Conservation (phyloP, 2,888 invertebrate genomes). For the Quadroppia sp. region DNA sequence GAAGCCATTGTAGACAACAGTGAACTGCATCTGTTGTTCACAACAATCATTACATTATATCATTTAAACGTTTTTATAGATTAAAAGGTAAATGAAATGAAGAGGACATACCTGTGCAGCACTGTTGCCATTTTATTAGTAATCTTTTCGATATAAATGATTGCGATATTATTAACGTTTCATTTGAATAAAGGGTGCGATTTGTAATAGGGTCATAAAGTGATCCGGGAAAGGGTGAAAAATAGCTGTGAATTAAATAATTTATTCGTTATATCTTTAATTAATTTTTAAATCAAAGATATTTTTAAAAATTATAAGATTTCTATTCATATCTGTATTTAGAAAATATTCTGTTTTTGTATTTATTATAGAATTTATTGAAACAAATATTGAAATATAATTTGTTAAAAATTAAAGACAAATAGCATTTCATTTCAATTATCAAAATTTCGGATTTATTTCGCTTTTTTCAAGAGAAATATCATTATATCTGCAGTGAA, state of each 20-base stretch:
- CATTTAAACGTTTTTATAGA: neutral
- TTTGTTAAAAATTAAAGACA: too few species aligned
- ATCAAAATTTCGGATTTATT: too few species aligned
- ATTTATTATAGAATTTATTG: too few species aligned
- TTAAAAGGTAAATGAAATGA: neutral
- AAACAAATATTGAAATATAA: too few species aligned
- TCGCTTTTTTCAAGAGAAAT: too few species aligned
- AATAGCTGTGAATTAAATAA: conserved; percentile 14
- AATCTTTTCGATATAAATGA: conserved; percentile 43
- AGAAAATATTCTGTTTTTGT: too few species aligned
- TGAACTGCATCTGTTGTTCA: conserved; percentile 27
- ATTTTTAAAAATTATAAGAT: too few species aligned
- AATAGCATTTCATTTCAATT: too few species aligned
- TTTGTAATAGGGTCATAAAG: conserved; percentile 26
- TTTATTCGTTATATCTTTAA: too few species aligned
- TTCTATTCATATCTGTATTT: too few species aligned
- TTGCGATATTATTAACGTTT: conserved; percentile 27
- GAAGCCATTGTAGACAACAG: conserved; percentile 29
- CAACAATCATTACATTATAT: neutral
- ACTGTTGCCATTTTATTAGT: conserved; percentile 45
- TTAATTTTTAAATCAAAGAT: too few species aligned
- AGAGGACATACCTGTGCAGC: conserved; percentile 41
- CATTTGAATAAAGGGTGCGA: conserved; percentile 33
- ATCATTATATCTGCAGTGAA: too few species aligned
- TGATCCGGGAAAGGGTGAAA: neutral